Evolutionary conservation across 2,113 vertebrate genomes (phyloP), one percentile per base, ranked within the genome.

Genomic region (Sylvia atricapilla): DNA sequence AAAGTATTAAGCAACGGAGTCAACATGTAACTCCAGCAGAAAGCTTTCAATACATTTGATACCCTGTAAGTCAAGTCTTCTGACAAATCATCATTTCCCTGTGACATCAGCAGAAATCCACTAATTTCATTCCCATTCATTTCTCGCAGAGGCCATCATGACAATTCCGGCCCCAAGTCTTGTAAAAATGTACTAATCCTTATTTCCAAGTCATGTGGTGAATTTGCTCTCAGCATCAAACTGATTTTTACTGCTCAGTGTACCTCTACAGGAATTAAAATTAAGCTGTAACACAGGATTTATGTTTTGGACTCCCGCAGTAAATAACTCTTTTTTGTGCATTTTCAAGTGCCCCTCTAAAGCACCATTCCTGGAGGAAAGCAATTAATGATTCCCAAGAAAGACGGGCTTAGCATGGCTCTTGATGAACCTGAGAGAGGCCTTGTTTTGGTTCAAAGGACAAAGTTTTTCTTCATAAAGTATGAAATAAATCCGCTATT

Each of bases 401-500:
- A 89, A 74, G 41, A 73, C 66, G 9, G 28, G 20, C 27, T 90
- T 85, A 73, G 10, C 17, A 62, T 6, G 62, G 41, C 21, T 47
- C 62, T n/a, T 67, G 25, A 47, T 12, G 4, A 75, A 81, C 24
- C 47, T 31, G 8, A 69, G 27, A 86, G 13, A 60, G 67, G n/a
- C 7, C 13, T 85, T 44, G 5, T 59, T 93, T 93, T 72, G 69
- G 43, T 44, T 87, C 69, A 82, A 43, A 81, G 19, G 63, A 58
- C 31, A 84, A 35, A 35, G 8, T 24, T 87, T 86, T 89, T 84
- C 68, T 84, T 89, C 70, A 82, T 35, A 78, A 67, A 44, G 52
- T 75, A 35, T 86, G 86, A 93, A 86, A n/a, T 89, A 81, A 84
- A 93, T 89, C 35, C 25, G 39, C 67, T 89, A 13, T 60, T 84